Evolutionary conservation across 1,140 invertebrate species (phyloP), one percentile per base, ranked within the genome.

Genomic region (Parapsyche elsis): DNA sequence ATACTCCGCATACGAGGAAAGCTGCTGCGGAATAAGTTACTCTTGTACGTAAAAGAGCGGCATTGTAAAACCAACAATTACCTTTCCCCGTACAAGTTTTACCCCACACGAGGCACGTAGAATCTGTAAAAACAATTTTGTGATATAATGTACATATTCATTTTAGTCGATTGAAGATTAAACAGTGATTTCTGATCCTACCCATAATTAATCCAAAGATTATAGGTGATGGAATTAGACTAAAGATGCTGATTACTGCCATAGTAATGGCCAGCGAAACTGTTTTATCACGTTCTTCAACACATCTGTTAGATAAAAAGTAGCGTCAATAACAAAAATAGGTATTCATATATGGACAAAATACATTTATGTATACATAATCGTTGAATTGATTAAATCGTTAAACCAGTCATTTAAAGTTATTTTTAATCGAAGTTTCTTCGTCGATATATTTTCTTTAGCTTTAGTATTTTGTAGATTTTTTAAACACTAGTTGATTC

Each of bases 31-130:
- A 93, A 70, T 92, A 92, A 85, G 93, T 94, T 26, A 94, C 84
- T 19, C 90, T 88, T 81, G 92, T 92, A 84, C 92, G 89, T 83
- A 94, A 86, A 23, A 88, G 88, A 81, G 91, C 89, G 9, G 92
- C 91, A 85, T 94, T 91, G 83, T 94, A 94, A 0, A 94, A 86
- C 93, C 93, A 94, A 85, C 93, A 94, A 84, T 94, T 94, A 75
- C 93, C 93, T 46, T 90, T 93, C 70, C 91, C 92, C 4, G 90
- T 88, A 84, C 93, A 94, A 9, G 93, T 94, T 84, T 92, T 93
- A 12, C 93, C 93, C 93, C 93, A 94, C 10, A 94, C 91, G 0
- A 94, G 83, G 83, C 93, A 94, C 14, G 92, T 91, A 57, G 89
- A 90, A 88, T 92, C 92, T 93, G 84, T 10, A 87, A 80, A 81